Conservation (phyloP, 2,113 vertebrate genomes). For the Dromas ardeola region DNA sequence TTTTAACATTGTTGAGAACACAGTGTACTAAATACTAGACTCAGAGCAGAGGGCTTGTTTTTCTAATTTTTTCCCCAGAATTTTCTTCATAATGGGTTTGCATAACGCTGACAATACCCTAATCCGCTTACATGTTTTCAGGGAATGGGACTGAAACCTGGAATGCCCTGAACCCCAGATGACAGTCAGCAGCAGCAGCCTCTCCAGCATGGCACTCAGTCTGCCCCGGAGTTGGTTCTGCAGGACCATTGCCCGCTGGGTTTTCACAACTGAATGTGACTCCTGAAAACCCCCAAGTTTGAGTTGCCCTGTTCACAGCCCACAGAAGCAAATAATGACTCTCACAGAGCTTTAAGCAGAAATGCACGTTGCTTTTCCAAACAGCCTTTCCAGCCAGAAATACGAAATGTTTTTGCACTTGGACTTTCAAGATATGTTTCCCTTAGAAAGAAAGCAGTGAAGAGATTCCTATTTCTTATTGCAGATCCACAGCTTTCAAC, state of each 20-base stretch:
- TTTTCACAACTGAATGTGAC: background rate
- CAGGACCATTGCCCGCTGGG: rapidly evolving
- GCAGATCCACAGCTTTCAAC: background rate
- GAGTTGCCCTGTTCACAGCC: background rate
- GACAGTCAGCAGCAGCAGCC: background rate
- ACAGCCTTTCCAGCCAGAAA: background rate
- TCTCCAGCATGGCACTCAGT: rapidly evolving
- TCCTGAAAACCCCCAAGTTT: background rate
- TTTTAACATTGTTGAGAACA: background rate
- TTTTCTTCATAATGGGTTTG: background rate
- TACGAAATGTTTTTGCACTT: background rate
- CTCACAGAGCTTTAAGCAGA: background rate
- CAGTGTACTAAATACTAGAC: background rate
- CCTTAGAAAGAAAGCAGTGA: background rate
- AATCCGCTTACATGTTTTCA: background rate
- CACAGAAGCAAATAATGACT: background rate
- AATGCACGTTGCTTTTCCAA: background rate
- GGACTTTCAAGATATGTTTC: background rate
- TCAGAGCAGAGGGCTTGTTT: background rate
- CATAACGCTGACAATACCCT: background rate
- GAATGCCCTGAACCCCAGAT: background rate
- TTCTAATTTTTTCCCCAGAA: background rate
- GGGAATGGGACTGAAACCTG: background rate
- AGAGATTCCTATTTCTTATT: background rate
- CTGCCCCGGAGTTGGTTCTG: rapidly evolving